Base-by-base conservation (phyloP, 2,888 invertebrate species). In the Trissoscelio sp. region DNA sequence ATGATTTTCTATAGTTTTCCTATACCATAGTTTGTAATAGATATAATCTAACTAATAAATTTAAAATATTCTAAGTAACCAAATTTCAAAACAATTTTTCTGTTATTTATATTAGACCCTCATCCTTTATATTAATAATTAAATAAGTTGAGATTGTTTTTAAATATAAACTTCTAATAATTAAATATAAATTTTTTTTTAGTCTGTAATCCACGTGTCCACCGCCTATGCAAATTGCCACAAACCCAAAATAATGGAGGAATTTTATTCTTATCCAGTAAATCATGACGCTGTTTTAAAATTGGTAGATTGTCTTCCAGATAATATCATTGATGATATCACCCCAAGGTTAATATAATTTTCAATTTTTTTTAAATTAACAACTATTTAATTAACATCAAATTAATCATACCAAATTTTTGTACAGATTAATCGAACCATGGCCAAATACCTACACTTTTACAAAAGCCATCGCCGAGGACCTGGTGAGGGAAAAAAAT, bases 401-500 rank as follows among this genome's bases (percentile, higher is more conserved):
- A 28, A 22, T 51, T 18, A 20, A 46, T 12, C n/a, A n/a, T n/a
- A n/a, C n/a, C n/a, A n/a, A n/a, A n/a, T n/a, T n/a, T n/a, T n/a
- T n/a, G n/a, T 22, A 1, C 66, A 83, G 82, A 69, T 53, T 83
- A 14, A 82, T 94, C 16, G 94, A 93, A 12, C 88, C 92, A 0
- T 95, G 96, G 93, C 97, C 97, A 0, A 97, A 97, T 89, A 97
- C 97, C 0, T 97, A 97, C 92, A 96, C 96, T 0, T 96, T 95
- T 88, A 97, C 97, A 0, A 97, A 97, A 92, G 96, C 96, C 0
- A 88, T 97, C 60, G 96, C 96, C 0, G 97, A 97, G 89, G 93
- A 94, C 83, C 92, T 95, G 73, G 89, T 97, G 0, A 91, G 95
- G 55, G 77, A 77, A 34, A 77, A 77, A 44, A 77, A 77, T 18